These are phyloP conservation scores for Microtus ochrogaster DNA, from an alignment of 2,113 vertebrate species.

Conservation along the genomic window DNA sequence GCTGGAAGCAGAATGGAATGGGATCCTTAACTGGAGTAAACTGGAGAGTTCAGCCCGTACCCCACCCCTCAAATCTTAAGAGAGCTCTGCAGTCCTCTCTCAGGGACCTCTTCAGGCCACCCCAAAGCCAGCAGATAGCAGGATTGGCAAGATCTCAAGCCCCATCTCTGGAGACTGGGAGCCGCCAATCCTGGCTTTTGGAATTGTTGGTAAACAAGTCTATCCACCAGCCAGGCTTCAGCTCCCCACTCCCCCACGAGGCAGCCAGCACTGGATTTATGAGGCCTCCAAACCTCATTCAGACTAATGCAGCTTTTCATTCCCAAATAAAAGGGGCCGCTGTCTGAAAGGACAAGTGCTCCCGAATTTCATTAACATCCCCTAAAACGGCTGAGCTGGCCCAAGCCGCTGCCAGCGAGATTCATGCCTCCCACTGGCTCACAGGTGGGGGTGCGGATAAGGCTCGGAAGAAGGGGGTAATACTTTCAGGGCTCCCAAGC, in stretches of 20 bases:
- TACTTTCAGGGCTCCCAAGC: background rate
- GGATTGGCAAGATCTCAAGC: constrained; percentile 56
- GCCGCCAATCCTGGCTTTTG: constrained; percentile 11
- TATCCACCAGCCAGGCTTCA: constrained; percentile 61
- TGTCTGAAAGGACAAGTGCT: constrained; percentile 77
- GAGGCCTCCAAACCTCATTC: constrained; percentile 69
- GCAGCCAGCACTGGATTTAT: constrained; percentile 77
- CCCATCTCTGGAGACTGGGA: constrained; percentile 42
- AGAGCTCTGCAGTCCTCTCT: background rate
- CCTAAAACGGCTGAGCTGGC: constrained; percentile 71
- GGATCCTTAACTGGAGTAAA: background rate
- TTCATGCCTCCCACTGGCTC: constrained; percentile 70
- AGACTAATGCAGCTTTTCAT: constrained; percentile 79
- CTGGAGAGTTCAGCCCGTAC: background rate
- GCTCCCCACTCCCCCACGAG: constrained; percentile 66
- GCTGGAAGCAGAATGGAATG: background rate
- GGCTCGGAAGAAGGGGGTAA: constrained; percentile 28
- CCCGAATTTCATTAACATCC: constrained; percentile 82
- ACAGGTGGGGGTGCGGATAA: constrained; percentile 52
- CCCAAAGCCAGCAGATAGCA: constrained; percentile 18
- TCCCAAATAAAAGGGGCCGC: constrained; percentile 78
- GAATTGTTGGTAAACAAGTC: constrained; percentile 47
- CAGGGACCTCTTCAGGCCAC: fast-evolving
- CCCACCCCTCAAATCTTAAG: background rate
- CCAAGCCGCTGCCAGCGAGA: constrained; percentile 68